Conservation (phyloP, 2,888 invertebrate genomes). For the Hybos culiciformis region DNA sequence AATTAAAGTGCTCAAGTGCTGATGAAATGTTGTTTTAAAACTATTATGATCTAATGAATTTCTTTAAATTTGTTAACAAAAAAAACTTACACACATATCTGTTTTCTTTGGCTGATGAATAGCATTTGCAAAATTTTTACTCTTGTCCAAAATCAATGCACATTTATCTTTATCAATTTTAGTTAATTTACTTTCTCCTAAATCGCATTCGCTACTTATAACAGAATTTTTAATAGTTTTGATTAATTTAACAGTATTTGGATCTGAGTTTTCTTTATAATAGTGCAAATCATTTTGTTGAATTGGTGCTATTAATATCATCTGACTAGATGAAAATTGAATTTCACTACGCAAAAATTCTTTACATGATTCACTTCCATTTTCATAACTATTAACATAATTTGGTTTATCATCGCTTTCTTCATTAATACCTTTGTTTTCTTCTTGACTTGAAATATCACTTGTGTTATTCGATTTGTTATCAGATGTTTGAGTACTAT, state of each 20-base stretch:
- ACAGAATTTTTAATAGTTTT: too few relatives aligned
- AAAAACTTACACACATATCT: too few relatives aligned
- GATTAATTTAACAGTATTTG: neutral
- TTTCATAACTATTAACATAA: conserved; percentile 2
- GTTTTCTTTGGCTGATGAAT: too few relatives aligned
- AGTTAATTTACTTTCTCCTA: too few relatives aligned
- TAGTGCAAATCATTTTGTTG: neutral
- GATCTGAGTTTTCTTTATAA: conserved; percentile 1
- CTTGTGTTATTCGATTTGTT: conserved; percentile 9
- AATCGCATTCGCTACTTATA: too few relatives aligned
- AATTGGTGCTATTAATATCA: neutral
- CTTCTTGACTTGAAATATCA: conserved; percentile 6
- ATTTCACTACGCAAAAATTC: conserved; percentile 14
- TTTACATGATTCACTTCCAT: conserved; percentile 11
- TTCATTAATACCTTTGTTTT: neutral
- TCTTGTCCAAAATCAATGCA: too few relatives aligned
- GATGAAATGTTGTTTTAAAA: too few relatives aligned
- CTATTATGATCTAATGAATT: too few relatives aligned
- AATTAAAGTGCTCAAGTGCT: too few relatives aligned
- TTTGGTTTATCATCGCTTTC: neutral
- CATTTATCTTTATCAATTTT: too few relatives aligned
- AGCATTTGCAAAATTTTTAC: too few relatives aligned
- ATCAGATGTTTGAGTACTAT: conserved; percentile 12
- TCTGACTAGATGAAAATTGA: conserved; percentile 12
- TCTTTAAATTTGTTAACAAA: too few relatives aligned